A percentile compares a stretch with the other conserved stretches of the same genome.
Conservation (phyloP, 2,113 vertebrate genomes). For the Sinocyclocheilus grahami region DNA sequence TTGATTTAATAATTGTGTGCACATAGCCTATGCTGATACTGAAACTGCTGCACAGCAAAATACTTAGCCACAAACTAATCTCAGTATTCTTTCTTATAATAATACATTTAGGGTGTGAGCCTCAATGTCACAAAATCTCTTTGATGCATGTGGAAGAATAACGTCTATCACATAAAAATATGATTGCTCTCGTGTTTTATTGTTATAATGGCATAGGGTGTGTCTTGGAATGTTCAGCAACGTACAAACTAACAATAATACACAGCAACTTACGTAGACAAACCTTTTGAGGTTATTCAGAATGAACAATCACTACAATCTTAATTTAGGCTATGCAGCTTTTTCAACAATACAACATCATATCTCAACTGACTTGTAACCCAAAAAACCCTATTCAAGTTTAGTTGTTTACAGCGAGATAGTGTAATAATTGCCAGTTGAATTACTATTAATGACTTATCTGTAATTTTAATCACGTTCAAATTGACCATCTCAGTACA, state of each 20-base stretch:
- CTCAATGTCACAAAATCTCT: neutral
- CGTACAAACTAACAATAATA: neutral
- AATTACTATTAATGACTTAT: neutral
- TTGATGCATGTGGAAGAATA: neutral
- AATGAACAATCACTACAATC: neutral
- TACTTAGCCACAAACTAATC: neutral
- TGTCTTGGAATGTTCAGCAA: slow-evolving; percentile 18
- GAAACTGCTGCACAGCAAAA: neutral
- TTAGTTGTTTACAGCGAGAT: no score
- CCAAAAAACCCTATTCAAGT: neutral
- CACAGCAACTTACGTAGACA: neutral
- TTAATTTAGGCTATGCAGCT: neutral
- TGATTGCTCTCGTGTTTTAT: neutral
- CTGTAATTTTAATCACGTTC: neutral
- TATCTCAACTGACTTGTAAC: neutral
- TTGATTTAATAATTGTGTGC: neutral
- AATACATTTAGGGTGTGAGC: neutral
- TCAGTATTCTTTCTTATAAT: neutral
- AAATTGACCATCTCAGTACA: neutral
- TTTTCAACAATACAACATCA: neutral
- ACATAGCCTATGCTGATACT: neutral
- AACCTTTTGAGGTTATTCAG: neutral
- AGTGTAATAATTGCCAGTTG: neutral
- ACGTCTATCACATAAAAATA: neutral
- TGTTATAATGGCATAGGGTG: neutral